Evolutionary conservation across 1,140 invertebrate species (phyloP).

Genomic region (Drosophila mayri): DNA sequence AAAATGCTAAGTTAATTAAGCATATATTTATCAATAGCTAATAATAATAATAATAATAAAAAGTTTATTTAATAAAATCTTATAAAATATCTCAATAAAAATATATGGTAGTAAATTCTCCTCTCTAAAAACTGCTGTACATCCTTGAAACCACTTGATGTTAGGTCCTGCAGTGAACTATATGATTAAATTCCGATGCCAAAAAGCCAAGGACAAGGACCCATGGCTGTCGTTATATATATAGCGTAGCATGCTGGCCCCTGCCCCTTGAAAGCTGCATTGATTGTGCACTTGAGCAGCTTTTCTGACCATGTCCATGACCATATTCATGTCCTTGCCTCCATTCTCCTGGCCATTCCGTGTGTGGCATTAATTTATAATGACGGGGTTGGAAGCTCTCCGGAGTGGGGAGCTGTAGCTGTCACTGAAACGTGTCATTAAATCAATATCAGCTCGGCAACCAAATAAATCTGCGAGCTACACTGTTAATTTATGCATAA

Average conservation of each 20-base stretch:
- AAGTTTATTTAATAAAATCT: too few relatives aligned
- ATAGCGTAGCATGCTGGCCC: conserved; percentile 1
- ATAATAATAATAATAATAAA: too few relatives aligned
- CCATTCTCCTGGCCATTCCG: conserved; percentile 28
- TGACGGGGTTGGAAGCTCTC: conserved; percentile 22
- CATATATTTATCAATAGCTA: too few relatives aligned
- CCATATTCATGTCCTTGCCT: conserved; percentile 32
- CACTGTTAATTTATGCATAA: conserved; percentile 20
- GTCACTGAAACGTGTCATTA: conserved; percentile 53
- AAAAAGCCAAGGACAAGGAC: conserved; percentile 42
- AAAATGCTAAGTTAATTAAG: background rate
- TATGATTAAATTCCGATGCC: conserved; percentile 30
- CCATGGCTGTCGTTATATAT: conserved; percentile 3
- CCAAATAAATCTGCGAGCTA: conserved; percentile 51
- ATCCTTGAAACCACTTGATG: conserved; percentile 11
- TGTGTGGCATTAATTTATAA: conserved; percentile 59
- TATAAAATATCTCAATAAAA: too few relatives aligned
- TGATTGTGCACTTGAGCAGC: conserved; percentile 36
- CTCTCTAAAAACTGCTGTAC: background rate
- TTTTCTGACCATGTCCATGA: conserved; percentile 22
- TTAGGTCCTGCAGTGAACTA: conserved; percentile 17
- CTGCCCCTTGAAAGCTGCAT: background rate
- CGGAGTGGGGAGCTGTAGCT: conserved; percentile 2
- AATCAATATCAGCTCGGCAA: conserved; percentile 55
- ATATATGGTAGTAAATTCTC: too few relatives aligned